Base-by-base conservation (phyloP, 1,140 invertebrate genomes). In the Drosophila malerkotliana region DNA sequence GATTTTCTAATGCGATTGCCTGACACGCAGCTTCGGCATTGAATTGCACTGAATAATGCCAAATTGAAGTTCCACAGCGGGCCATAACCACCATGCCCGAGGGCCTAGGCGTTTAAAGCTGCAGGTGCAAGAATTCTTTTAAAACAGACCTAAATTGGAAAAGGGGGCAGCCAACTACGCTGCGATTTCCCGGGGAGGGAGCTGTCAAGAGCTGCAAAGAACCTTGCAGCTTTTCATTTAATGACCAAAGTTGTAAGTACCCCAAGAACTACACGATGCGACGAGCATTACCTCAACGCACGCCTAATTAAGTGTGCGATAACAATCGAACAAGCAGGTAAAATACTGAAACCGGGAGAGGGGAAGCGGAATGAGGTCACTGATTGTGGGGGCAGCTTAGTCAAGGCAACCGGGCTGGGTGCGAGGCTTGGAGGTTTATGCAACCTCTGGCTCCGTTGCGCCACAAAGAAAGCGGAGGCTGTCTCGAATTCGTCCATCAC, bases 301-400 rank as follows among this genome's bases (percentile, higher is more conserved):
- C 78, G 82, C 66, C 83, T 87, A 87, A 85, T 85, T 85, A 87
- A 82, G 77, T 87, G 71, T 69, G 8, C 73, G 82, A 87, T 85
- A 87, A 87, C 82, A 72, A 81, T 68, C 54, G 24, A 62, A 57
- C 45, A 53, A 34, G 37, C 37, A 68, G 61, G 32, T 51, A 18
- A 49, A 55, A 6, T 12, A 4, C 9, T 12, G 10, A 37, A 56
- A 66, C 26, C 24, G 45, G 59, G 32, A 45, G 37, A 59, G 28
- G 51, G 18, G 49, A 24, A 49, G 14, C 18, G 58, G 68, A 85
- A 87, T 85, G 78, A 59, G 82, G 82, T 80, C 82, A 78, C 64
- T 48, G 69, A 68, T 80, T 79, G 77, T 76, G 61, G 72, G 59
- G 59, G 47, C 47, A 48, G 55, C 68, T 53, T 61, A 64, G 64